Percentiles rank a stretch among this genome's conserved stretches.
Conservation (phyloP, 2,888 invertebrate species). For the Aelia acuminata region DNA sequence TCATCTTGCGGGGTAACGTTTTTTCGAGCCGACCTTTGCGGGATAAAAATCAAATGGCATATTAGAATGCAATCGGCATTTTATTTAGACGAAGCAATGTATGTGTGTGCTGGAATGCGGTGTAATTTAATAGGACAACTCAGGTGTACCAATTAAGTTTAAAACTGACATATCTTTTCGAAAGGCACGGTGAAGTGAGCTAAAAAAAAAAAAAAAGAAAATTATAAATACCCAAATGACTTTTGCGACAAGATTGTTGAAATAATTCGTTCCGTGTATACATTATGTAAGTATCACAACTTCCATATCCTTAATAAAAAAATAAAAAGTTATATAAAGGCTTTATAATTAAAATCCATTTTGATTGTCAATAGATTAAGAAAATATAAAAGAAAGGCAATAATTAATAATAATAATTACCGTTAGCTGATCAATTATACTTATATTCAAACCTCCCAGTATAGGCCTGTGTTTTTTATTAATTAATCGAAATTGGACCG, state of each 20-base stretch:
- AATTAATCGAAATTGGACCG: too few relatives aligned
- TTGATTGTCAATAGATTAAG: too few relatives aligned
- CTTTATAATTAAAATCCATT: neutral
- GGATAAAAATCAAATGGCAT: conserved; percentile 13
- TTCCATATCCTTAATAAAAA: neutral
- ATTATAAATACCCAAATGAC: too few relatives aligned
- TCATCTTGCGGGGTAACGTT: conserved; percentile 8
- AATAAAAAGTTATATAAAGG: neutral
- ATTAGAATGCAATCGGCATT: conserved; percentile 28
- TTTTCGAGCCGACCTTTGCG: neutral
- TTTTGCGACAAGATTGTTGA: neutral
- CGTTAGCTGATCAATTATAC: too few relatives aligned
- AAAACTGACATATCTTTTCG: neutral
- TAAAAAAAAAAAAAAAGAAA: too few relatives aligned
- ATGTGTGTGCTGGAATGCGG: neutral
- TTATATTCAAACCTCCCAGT: too few relatives aligned
- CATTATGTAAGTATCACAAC: neutral
- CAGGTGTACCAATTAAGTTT: conserved; percentile 3
- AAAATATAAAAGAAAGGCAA: too few relatives aligned
- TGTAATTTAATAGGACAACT: neutral
- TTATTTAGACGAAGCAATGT: neutral
- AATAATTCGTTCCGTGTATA: neutral
- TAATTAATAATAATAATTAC: too few relatives aligned
- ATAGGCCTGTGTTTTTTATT: too few relatives aligned
- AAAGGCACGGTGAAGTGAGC: neutral